phyloP scores from a whole-genome alignment of 1,140 invertebrate species.

The Drusus annulatus region DNA sequence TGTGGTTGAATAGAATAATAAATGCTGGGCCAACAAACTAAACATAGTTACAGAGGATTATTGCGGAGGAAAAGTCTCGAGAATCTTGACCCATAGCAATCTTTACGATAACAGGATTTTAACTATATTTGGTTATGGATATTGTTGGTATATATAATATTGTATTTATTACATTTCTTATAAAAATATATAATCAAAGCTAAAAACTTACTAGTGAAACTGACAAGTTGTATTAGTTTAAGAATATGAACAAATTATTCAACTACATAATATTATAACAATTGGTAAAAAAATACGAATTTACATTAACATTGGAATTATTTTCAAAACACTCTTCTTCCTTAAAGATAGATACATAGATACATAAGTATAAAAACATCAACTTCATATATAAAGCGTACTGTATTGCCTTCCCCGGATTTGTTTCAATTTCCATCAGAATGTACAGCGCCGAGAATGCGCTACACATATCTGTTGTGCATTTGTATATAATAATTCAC shows the following conservation, averaged over 20 bases:
- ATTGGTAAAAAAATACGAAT: slow-evolving; percentile 39
- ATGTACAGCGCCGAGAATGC: background rate
- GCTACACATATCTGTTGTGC: background rate
- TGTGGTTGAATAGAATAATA: no score
- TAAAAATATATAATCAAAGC: background rate
- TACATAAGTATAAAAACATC: slow-evolving; percentile 45
- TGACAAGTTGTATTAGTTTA: no score
- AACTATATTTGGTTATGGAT: slow-evolving; percentile 5
- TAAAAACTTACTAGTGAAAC: slow-evolving; percentile 1
- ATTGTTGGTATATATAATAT: background rate
- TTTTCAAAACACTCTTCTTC: background rate
- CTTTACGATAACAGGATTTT: background rate
- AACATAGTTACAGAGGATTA: no score
- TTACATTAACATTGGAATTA: slow-evolving; percentile 30
- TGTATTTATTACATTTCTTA: slow-evolving; percentile 1
- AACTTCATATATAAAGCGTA: slow-evolving; percentile 67
- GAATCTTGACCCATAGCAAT: no score
- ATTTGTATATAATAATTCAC: background rate
- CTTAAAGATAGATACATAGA: slow-evolving; percentile 20
- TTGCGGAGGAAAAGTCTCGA: no score
- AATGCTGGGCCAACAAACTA: no score
- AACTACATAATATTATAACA: slow-evolving; percentile 1
- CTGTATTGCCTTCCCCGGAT: slow-evolving; percentile 73
- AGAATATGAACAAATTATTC: slow-evolving; percentile 21
- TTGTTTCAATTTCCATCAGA: background rate